Conservation (phyloP, 1,140 invertebrate genomes). For the Trachelipus rathkii region DNA sequence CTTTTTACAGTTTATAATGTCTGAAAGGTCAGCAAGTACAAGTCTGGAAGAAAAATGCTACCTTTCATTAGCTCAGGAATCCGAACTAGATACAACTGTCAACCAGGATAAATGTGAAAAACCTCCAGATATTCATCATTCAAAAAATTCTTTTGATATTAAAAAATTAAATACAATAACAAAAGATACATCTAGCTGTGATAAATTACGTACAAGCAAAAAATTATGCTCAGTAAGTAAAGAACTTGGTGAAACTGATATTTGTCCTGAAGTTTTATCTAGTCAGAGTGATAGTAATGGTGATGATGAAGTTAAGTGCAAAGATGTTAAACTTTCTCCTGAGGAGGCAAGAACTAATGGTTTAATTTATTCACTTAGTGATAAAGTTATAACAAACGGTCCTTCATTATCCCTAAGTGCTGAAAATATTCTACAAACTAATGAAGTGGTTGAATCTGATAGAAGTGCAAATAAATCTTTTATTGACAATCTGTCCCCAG, state of each 20-base stretch:
- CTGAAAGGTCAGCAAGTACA: background rate
- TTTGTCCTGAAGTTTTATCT: background rate
- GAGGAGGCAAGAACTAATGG: background rate
- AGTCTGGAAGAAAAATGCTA: background rate
- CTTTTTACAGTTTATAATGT: background rate
- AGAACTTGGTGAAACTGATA: conserved; percentile 7
- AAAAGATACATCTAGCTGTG: background rate
- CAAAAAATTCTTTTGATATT: background rate
- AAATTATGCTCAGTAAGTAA: background rate
- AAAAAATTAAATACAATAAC: background rate
- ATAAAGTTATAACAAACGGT: background rate
- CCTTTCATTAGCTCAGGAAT: background rate
- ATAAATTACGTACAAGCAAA: background rate
- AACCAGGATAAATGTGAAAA: background rate
- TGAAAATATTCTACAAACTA: background rate
- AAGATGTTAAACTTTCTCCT: background rate
- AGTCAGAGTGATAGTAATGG: background rate
- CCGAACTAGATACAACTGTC: background rate
- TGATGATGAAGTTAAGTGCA: background rate
- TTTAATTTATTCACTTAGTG: background rate
- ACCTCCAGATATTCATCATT: background rate
- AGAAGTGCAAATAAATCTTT: background rate
- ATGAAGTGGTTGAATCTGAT: background rate
- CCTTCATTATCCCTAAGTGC: background rate
- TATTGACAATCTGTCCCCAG: background rate